Conservation (phyloP, 2,797 vertebrate species). For the Stomatorhinus walkeri region DNA sequence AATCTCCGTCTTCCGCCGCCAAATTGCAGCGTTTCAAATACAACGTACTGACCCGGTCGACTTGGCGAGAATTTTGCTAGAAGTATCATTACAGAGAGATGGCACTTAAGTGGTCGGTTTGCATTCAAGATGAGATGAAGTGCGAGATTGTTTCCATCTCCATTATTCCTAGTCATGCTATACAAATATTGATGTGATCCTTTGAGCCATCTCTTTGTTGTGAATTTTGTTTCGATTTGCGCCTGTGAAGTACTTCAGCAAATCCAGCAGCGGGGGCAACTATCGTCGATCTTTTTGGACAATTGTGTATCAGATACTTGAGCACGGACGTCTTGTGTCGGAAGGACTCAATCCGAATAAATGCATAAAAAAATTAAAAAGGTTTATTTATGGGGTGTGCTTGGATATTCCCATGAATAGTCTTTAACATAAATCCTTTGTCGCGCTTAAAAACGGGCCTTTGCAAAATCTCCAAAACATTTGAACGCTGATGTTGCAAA, state of each 20-base stretch:
- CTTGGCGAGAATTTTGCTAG: conserved; percentile 54
- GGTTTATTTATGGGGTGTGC: conserved; percentile 39
- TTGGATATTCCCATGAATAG: conserved; percentile 29
- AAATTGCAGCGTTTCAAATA: conserved; percentile 34
- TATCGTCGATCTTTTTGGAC: conserved; percentile 63
- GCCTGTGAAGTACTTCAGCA: conserved; percentile 68
- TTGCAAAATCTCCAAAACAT: neutral
- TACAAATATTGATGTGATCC: conserved; percentile 99
- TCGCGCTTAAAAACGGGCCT: neutral
- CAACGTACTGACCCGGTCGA: conserved; percentile 37
- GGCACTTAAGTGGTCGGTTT: conserved; percentile 74
- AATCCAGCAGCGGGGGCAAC: conserved; percentile 77
- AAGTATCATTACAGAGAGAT: conserved; percentile 60
- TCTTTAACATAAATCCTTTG: neutral
- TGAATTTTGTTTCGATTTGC: conserved; percentile 76
- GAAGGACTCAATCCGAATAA: conserved; percentile 44
- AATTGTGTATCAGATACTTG: conserved; percentile 58
- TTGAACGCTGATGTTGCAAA: neutral
- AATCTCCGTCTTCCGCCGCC: neutral
- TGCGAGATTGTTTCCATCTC: conserved; percentile 70
- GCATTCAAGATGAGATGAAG: conserved; percentile 78
- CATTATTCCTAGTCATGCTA: conserved; percentile 98
- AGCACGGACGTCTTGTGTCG: conserved; percentile 56
- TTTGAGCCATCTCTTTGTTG: conserved; percentile 76
- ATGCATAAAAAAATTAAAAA: conserved; percentile 58